Conservation (phyloP, 2,888 invertebrate species). For the Eretmocerus hayati region DNA sequence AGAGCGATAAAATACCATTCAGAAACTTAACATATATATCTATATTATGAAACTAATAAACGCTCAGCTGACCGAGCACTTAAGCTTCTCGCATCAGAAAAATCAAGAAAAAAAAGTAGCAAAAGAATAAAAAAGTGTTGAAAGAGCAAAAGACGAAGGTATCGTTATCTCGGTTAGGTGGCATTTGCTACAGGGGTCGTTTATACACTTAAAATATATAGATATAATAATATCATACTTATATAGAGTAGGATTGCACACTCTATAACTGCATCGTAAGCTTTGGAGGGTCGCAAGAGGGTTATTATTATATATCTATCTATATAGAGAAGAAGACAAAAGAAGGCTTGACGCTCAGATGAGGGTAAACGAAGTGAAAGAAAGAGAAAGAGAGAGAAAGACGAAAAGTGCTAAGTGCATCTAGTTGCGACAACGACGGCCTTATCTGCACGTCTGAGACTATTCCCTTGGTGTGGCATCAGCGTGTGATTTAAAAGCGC, state of each 20-base stretch:
- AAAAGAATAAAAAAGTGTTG: too few species aligned
- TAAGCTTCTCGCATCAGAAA: too few species aligned
- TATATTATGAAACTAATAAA: too few species aligned
- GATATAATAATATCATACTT: too few species aligned
- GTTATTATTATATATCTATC: too few species aligned
- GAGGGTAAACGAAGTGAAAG: not conserved
- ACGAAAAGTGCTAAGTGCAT: constrained; percentile 1
- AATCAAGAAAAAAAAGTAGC: too few species aligned
- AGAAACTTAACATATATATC: too few species aligned
- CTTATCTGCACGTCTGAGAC: constrained; percentile 6
- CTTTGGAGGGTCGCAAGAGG: not conserved
- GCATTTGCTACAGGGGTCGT: not conserved
- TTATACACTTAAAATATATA: too few species aligned
- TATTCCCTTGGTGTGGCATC: too few species aligned
- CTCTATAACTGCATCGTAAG: not conserved
- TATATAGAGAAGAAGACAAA: not conserved
- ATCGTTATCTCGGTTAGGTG: constrained; percentile 1
- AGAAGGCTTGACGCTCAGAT: too few species aligned
- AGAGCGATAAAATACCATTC: too few species aligned
- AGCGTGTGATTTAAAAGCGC: not conserved
- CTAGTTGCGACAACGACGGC: not conserved
- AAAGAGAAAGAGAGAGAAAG: not conserved
- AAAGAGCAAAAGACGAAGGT: not conserved
- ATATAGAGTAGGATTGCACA: not conserved
- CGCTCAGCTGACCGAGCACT: too few species aligned